These are phyloP conservation scores for Acipenser oxyrinchus DNA, from an alignment of 2,797 vertebrate genomes.

Conservation along the genomic window DNA sequence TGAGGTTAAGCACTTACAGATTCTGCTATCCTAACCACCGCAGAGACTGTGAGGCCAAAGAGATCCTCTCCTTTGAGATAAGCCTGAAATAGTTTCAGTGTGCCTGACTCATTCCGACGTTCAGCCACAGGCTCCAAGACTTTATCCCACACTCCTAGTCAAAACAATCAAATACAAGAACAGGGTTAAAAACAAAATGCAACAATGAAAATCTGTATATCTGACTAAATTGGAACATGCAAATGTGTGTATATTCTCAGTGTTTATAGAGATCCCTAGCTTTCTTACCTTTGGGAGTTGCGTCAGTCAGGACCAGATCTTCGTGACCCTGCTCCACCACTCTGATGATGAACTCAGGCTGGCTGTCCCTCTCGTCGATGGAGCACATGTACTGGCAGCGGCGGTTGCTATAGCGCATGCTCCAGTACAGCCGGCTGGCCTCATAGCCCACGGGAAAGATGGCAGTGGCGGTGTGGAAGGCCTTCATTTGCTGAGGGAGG, in stretches of 20 bases:
- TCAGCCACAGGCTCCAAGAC: slow-evolving; percentile 86
- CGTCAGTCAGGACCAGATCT: slow-evolving; percentile 77
- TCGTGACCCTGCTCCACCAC: slow-evolving; percentile 89
- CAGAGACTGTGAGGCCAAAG: slow-evolving; percentile 88
- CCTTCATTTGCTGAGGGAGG: slow-evolving; percentile 79
- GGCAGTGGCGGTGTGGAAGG: slow-evolving; percentile 80
- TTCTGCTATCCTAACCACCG: slow-evolving; percentile 85
- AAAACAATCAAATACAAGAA: slow-evolving; percentile 14
- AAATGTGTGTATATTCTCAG: background rate
- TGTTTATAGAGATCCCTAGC: background rate
- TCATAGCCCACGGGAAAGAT: slow-evolving; percentile 92
- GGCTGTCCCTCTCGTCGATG: slow-evolving; percentile 78
- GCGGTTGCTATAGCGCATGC: slow-evolving; percentile 81
- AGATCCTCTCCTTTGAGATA: slow-evolving; percentile 95
- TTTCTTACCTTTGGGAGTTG: slow-evolving; percentile 77
- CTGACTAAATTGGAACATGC: background rate
- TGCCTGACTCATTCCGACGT: slow-evolving; percentile 77
- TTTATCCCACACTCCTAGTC: slow-evolving; percentile 91
- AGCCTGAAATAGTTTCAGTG: slow-evolving; percentile 86
- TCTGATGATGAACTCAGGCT: slow-evolving; percentile 77
- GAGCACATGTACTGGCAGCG: slow-evolving; percentile 91
- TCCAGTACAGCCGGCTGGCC: slow-evolving; percentile 94
- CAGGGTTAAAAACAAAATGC: too few species aligned
- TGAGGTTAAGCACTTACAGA: slow-evolving; percentile 65
- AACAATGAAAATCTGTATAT: background rate